Conservation (phyloP, 2,113 vertebrate genomes). For the Bostrychus sinensis region DNA sequence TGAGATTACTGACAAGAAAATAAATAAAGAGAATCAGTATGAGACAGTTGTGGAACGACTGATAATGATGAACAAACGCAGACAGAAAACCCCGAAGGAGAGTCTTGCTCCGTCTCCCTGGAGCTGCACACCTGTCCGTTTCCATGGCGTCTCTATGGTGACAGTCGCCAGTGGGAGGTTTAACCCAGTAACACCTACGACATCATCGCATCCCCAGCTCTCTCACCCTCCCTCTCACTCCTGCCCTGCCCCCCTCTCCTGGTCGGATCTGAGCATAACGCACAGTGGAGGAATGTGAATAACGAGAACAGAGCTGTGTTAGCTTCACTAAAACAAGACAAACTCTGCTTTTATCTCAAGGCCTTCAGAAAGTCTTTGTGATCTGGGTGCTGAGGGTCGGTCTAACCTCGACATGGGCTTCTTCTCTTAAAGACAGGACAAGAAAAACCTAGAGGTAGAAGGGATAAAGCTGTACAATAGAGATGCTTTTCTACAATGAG, state of each 20-base stretch:
- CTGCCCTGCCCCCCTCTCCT: slow-evolving; percentile 17
- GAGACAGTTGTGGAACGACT: too few species aligned
- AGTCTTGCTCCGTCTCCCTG: slow-evolving; percentile 20
- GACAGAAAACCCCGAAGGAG: slow-evolving; percentile 26
- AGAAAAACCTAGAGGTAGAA: too few species aligned
- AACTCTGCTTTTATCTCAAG: slow-evolving; percentile 7
- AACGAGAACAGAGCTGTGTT: slow-evolving; percentile 29
- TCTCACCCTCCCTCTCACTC: not conserved
- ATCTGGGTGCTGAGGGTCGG: not conserved
- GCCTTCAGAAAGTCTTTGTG: not conserved
- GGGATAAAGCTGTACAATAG: too few species aligned
- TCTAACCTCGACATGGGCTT: not conserved
- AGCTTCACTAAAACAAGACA: slow-evolving; percentile 26
- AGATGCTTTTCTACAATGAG: too few species aligned
- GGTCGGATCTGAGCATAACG: slow-evolving; percentile 16
- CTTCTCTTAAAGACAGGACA: not conserved
- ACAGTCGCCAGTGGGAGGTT: slow-evolving; percentile 57
- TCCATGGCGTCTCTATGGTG: slow-evolving; percentile 65
- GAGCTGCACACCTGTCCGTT: slow-evolving; percentile 57
- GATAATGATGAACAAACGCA: not conserved
- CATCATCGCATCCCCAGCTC: slow-evolving; percentile 1
- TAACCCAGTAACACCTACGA: slow-evolving; percentile 60
- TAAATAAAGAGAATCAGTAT: too few species aligned
- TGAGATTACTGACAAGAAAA: too few species aligned
- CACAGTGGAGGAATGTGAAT: slow-evolving; percentile 48